Evolutionary conservation across 2,113 vertebrate species (phyloP), one percentile per base, ranked within the genome.

Genomic region (Colistium nudipinnis): DNA sequence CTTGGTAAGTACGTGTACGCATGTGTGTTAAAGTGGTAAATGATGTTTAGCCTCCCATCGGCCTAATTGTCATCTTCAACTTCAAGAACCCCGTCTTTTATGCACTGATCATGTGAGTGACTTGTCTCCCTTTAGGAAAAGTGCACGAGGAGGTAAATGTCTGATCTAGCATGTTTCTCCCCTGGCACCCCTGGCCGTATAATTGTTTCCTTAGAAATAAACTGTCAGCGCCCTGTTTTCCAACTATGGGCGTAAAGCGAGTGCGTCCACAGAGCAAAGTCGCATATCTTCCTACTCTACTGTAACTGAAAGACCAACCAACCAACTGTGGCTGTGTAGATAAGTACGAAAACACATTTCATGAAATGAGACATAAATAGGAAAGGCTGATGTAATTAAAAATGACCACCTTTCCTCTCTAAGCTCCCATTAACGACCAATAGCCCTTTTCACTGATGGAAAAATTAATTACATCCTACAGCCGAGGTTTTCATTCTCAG

Each of bases 381-480:
- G 31, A 33, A 7, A 44, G 13, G 2, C 27, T 7, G 7, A 3
- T 39, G 51, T 12, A 27, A 35, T 36, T 3, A 43, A 30, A 38
- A 38, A 62, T 14, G 41, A 5, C 7, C 4, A 25, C 11, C 1
- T 28, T 20, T 43, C 19, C 8, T 27, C 39, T 24, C 38, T 59
- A 16, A 24, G 27, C 20, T 62, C 22, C 17, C 35, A n/a, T 16
- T 55, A 70, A 48, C 54, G 72, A 71, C 28, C 53, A 68, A n/a
- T 2, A 51, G 25, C 44, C 48, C 1, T 7, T 27, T 25, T 49
- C 52, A 63, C 33, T 57, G 27, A 69, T 68, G 39, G 43, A 60
- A 68, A 41, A 78, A 62, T 72, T 68, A 68, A 80, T 77, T 51
- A 55, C 28, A 62, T 51, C n/a, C 16, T 43, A 41, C 62, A 66